Evolutionary conservation across 1,140 invertebrate genomes (phyloP).

Genomic region (Musca domestica): DNA sequence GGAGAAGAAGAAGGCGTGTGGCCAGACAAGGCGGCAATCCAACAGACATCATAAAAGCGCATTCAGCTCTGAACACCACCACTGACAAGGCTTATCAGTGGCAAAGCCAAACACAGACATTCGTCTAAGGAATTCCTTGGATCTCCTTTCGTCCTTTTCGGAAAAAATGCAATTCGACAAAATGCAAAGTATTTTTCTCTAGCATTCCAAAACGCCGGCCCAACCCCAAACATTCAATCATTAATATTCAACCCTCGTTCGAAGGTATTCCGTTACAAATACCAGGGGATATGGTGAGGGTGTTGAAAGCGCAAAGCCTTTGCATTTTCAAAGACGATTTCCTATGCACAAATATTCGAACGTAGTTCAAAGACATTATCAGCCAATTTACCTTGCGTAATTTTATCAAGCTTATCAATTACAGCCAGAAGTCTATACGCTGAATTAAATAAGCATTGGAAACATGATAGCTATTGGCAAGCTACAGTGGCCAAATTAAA

Average conservation of each 20-base stretch:
- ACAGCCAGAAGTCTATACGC: background rate
- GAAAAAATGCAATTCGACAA: background rate
- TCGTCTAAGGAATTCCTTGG: background rate
- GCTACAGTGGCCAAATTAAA: no score
- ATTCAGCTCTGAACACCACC: background rate
- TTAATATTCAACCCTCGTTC: slow-evolving; percentile 7
- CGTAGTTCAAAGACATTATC: slow-evolving; percentile 2
- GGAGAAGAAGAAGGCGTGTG: background rate
- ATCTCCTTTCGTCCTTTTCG: background rate
- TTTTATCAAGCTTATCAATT: slow-evolving; percentile 8
- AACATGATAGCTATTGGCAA: no score
- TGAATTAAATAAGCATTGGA: no score
- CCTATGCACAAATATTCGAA: background rate
- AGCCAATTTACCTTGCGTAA: slow-evolving; percentile 7
- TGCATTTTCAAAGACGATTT: background rate
- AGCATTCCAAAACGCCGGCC: no score
- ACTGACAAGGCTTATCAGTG: slow-evolving; percentile 23
- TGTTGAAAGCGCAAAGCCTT: background rate
- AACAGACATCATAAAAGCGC: background rate
- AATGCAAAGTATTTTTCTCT: slow-evolving; percentile 14
- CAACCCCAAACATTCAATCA: no score
- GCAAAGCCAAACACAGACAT: background rate
- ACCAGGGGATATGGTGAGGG: no score
- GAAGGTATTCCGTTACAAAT: no score
- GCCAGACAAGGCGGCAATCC: background rate